These are phyloP conservation scores for Penaeus monodon DNA, from an alignment of 2,888 invertebrate genomes.

Conservation along the genomic window DNA sequence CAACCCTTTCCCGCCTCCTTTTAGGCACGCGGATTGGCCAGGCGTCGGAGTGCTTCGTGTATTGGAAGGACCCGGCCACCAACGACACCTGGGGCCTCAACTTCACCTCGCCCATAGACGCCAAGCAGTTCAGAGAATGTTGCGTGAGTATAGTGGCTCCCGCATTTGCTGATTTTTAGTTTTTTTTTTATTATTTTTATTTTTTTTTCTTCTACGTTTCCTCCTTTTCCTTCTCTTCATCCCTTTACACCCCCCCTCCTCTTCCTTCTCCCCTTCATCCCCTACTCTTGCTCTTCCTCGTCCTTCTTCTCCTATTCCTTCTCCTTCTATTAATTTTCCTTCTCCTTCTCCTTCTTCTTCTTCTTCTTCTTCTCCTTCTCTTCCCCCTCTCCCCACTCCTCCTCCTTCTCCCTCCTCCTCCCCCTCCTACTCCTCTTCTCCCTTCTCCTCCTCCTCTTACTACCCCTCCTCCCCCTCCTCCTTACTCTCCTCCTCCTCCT, in stretches of 20 bases:
- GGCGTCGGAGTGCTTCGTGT: slow-evolving; percentile 98
- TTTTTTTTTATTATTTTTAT: background rate
- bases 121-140: slow-evolving; percentile 95
- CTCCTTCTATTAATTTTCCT: background rate
- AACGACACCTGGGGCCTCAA: slow-evolving; percentile 98
- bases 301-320: background rate
- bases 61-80: slow-evolving; percentile 98
- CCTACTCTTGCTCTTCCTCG: background rate
- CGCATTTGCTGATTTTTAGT: background rate
- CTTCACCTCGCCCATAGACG: slow-evolving; percentile 97
- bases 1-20: slow-evolving; percentile 67
- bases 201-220: background rate
- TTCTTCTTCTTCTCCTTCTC: background rate
- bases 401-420: background rate
- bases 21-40: slow-evolving; percentile 95
- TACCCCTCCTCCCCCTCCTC: background rate
- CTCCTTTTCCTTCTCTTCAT: background rate
- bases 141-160: slow-evolving; percentile 71
- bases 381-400: background rate
- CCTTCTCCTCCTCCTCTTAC: background rate
- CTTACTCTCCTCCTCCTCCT: background rate
- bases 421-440: background rate
- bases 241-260: background rate
- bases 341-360: too few relatives aligned
- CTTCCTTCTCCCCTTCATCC: background rate